Percentiles rank a stretch among this genome's conserved stretches.
These are phyloP conservation scores for Trachops cirrhosus DNA, from an alignment of 2,797 vertebrate genomes.

Conservation along the genomic window DNA sequence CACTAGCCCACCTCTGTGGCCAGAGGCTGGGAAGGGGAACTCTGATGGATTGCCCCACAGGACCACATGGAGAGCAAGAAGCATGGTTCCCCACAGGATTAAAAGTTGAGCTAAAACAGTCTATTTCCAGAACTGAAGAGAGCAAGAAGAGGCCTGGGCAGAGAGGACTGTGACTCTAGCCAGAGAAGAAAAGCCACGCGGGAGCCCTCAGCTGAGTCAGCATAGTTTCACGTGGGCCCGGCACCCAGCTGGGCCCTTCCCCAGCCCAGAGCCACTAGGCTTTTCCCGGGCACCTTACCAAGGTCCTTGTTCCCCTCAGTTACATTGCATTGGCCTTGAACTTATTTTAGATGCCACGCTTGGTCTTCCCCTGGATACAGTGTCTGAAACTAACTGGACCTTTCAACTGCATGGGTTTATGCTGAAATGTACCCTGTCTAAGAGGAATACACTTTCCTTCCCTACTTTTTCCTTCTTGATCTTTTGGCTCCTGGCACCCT, in stretches of 20 bases:
- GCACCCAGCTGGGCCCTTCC: neutral
- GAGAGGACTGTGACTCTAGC: neutral
- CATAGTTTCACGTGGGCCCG: neutral
- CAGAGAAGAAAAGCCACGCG: neutral
- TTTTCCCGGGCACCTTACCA: neutral
- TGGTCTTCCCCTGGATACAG: neutral
- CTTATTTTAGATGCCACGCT: neutral
- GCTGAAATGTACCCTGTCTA: neutral
- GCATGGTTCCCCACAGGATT: neutral
- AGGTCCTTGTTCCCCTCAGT: neutral
- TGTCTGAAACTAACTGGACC: neutral
- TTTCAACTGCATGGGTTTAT: neutral
- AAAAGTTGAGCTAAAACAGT: neutral
- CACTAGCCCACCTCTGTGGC: neutral
- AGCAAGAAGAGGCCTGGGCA: neutral
- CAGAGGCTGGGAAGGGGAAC: neutral
- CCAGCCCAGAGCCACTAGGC: neutral
- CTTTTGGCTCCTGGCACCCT: neutral
- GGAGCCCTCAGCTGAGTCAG: neutral
- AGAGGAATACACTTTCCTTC: neutral
- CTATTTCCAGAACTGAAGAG: neutral
- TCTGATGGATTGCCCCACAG: neutral
- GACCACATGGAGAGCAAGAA: neutral
- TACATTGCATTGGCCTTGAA: neutral
- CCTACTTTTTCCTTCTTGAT: neutral